Evolutionary conservation across 1,140 invertebrate genomes (phyloP).

Genomic region (Drosophila pruinosa): DNA sequence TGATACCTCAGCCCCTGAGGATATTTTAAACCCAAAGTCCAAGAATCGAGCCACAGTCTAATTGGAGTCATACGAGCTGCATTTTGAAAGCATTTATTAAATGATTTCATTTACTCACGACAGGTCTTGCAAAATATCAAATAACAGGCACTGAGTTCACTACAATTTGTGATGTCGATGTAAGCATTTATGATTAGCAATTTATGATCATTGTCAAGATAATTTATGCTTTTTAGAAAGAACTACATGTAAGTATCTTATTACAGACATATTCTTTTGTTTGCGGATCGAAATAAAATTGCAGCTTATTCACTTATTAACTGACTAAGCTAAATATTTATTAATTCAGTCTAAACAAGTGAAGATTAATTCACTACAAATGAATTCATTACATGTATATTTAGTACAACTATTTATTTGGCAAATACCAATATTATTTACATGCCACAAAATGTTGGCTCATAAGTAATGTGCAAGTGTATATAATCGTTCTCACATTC

Average conservation of each 20-base stretch:
- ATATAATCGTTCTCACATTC: not conserved
- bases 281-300: too few relatives aligned
- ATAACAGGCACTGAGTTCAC: too few relatives aligned
- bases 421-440: not conserved
- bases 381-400: not conserved
- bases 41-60: not conserved
- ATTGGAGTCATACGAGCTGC: conserved; percentile 12
- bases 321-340: not conserved
- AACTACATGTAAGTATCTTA: too few relatives aligned
- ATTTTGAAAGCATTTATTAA: conserved; percentile 2
- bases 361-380: not conserved
- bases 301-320: too few relatives aligned
- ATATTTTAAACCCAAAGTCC: not conserved
- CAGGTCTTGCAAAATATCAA: not conserved
- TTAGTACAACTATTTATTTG: not conserved
- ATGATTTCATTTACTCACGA: not conserved
- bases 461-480: conserved; percentile 1
- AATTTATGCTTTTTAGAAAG: too few relatives aligned
- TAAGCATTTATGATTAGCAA: too few relatives aligned
- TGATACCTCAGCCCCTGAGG: not conserved
- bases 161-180: too few relatives aligned
- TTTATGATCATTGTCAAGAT: too few relatives aligned
- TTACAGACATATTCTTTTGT: too few relatives aligned
- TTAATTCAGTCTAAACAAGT: not conserved
- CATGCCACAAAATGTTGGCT: not conserved